Percentiles rank a stretch among this genome's conserved stretches.
Evolutionary conservation across 2,113 vertebrate species (phyloP).

Genomic region (Aldabrachelys gigantea): DNA sequence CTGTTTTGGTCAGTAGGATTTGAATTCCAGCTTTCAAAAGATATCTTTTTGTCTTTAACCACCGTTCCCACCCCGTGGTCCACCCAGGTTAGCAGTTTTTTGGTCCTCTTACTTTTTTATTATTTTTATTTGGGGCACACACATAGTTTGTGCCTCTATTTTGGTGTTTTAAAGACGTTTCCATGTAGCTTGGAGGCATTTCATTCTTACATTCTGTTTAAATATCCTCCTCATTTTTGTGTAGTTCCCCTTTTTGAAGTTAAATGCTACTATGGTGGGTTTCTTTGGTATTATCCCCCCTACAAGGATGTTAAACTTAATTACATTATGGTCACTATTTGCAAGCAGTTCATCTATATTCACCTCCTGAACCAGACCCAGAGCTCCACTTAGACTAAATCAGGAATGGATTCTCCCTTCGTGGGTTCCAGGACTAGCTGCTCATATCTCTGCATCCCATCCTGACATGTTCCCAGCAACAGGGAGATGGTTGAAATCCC

Average conservation of each 20-base stretch:
- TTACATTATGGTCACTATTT: not conserved
- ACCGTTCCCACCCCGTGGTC: not conserved
- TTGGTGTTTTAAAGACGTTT: not conserved
- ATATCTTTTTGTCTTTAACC: not conserved
- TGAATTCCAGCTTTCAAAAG: not conserved
- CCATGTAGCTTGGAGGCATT: not conserved
- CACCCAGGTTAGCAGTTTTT: not conserved
- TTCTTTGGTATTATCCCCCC: not conserved
- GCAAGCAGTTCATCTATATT: not conserved
- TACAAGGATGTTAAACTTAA: not conserved
- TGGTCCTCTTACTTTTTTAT: not conserved
- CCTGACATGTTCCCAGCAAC: not conserved
- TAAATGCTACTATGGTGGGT: not conserved
- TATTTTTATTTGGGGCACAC: too few relatives aligned
- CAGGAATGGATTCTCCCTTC: not conserved
- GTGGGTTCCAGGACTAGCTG: not conserved
- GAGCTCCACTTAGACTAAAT: not conserved
- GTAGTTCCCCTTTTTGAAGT: not conserved
- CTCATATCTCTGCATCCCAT: not conserved
- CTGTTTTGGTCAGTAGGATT: not conserved
- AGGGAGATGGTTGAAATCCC: not conserved
- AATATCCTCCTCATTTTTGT: not conserved
- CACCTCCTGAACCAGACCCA: not conserved
- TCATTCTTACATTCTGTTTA: not conserved
- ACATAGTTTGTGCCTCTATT: not conserved